Conservation (phyloP, 2,113 vertebrate species). For the Protomyctophum bolini region DNA sequence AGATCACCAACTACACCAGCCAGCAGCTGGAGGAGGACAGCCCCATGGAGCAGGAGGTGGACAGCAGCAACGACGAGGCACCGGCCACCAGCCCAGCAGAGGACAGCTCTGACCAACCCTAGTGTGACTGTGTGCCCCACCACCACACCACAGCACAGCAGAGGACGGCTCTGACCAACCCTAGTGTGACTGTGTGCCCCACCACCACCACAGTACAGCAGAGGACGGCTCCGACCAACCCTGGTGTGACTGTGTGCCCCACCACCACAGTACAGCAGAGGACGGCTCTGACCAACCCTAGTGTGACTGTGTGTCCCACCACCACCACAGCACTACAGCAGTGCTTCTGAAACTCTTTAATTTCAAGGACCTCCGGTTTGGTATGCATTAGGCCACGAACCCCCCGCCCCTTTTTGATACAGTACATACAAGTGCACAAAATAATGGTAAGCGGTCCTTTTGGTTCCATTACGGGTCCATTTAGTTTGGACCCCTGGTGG, state of each 20-base stretch:
- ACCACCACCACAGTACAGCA: no score
- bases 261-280: constrained; percentile 70
- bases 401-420: no score
- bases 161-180: no score
- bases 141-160: no score
- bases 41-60: constrained; percentile 88
- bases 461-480: no score
- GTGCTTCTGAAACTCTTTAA: neutral
- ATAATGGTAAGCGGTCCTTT: no score
- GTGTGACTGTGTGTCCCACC: constrained; percentile 18
- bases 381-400: neutral
- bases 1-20: constrained; percentile 98
- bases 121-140: constrained; percentile 27
- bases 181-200: no score
- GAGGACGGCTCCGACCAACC: no score
- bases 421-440: no score
- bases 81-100: constrained; percentile 82
- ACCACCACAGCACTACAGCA: neutral
- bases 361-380: no score
- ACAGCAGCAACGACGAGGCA: constrained; percentile 94
- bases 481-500: no score
- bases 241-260: no score
- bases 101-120: constrained; percentile 80
- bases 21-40: constrained; percentile 95
- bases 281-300: constrained; percentile 82